Conservation (phyloP, 1,140 invertebrate genomes). For the Rhyacophila brunnea region DNA sequence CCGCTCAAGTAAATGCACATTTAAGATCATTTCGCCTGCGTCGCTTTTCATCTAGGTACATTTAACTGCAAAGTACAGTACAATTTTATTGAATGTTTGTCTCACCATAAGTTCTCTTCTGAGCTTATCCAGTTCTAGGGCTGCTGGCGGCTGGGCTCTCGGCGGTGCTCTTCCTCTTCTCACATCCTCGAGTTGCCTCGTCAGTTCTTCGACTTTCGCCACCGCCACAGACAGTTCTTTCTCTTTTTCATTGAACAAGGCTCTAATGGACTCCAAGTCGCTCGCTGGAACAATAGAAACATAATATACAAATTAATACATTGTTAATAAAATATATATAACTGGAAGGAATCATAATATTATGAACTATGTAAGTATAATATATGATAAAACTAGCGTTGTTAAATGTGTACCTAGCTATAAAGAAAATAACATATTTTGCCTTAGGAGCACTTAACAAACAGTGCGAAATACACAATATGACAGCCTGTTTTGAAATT, state of each 20-base stretch:
- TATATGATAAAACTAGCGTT: no score
- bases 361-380: no score
- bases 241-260: conserved; percentile 96
- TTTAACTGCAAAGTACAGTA: no score
- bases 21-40: no score
- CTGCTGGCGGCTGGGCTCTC: conserved; percentile 66
- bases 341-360: background rate
- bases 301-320: background rate
- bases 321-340: background rate
- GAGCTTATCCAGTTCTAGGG: conserved; percentile 87
- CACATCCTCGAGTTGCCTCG: conserved; percentile 88
- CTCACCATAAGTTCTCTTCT: conserved; percentile 86
- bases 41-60: no score
- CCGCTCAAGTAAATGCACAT: no score
- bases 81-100: no score
- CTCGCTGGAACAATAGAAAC: conserved; percentile 64
- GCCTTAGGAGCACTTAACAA: no score
- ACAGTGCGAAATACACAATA: no score
- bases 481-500: no score
- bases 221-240: conserved; percentile 93
- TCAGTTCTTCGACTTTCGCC: conserved; percentile 93
- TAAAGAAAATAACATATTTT: no score
- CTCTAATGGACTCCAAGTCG: conserved; percentile 92
- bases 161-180: conserved; percentile 62
- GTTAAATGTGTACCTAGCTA: no score